These are phyloP conservation scores for Thalpophila matura DNA, from an alignment of 2,888 invertebrate species.

Conservation along the genomic window DNA sequence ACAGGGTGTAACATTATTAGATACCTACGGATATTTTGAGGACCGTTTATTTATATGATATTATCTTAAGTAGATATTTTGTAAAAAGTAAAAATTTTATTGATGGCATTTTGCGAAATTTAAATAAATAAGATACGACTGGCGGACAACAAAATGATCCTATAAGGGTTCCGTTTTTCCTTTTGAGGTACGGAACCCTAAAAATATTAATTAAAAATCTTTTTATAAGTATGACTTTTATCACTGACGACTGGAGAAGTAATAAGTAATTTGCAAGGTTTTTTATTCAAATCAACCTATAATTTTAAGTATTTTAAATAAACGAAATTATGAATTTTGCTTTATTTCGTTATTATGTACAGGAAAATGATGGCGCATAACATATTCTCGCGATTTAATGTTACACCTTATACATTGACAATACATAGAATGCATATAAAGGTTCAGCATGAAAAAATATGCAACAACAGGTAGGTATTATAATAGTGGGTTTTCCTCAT, in stretches of 20 bases:
- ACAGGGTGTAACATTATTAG: constrained; percentile 23
- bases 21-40: background rate
- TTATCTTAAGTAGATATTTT: too few relatives aligned
- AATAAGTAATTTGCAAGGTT: too few relatives aligned
- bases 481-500: constrained; percentile 45
- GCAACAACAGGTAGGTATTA: constrained; percentile 43
- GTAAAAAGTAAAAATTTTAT: too few relatives aligned
- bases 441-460: constrained; percentile 49
- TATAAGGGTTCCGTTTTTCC: too few relatives aligned
- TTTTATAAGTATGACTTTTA: too few relatives aligned
- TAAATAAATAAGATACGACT: too few relatives aligned
- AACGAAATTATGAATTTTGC: background rate
- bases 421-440: constrained; percentile 34
- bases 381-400: constrained; percentile 1
- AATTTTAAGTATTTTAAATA: background rate
- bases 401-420: constrained; percentile 12
- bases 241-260: too few relatives aligned
- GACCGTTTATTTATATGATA: background rate
- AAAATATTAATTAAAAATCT: too few relatives aligned
- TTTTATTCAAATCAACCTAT: background rate
- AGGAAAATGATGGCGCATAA: background rate
- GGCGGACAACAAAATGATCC: too few relatives aligned
- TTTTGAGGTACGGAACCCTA: too few relatives aligned
- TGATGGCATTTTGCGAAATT: too few relatives aligned
- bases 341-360: background rate